Evolutionary conservation across 1,140 invertebrate species (phyloP).

Genomic region (Phocides pigmalion): DNA sequence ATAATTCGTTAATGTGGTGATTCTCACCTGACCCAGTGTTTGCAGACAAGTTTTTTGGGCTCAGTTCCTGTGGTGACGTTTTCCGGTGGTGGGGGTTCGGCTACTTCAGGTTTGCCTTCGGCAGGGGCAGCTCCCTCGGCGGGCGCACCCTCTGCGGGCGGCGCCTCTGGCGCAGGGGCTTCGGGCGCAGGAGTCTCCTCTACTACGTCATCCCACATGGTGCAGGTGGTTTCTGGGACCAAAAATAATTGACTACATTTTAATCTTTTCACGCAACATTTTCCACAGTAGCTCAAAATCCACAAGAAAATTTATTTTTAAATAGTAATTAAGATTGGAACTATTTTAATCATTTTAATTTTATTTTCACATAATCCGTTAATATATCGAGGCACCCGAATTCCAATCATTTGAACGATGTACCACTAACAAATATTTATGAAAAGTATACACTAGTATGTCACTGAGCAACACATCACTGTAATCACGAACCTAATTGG

Average conservation of each 20-base stretch:
- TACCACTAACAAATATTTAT: slow-evolving; percentile 37
- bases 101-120: slow-evolving; percentile 73
- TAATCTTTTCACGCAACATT: no score
- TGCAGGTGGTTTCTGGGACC: slow-evolving; percentile 61
- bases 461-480: slow-evolving; percentile 51
- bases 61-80: slow-evolving; percentile 78
- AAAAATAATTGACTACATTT: slow-evolving; percentile 42
- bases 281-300: no score
- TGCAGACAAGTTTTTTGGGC: slow-evolving; percentile 85
- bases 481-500: slow-evolving; percentile 62
- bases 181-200: slow-evolving; percentile 61
- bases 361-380: slow-evolving; percentile 32
- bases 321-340: no score
- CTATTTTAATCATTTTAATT: no score
- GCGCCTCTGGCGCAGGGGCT: slow-evolving; percentile 45
- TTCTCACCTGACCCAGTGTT: slow-evolving; percentile 89
- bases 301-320: no score
- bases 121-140: slow-evolving; percentile 63
- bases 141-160: slow-evolving; percentile 50
- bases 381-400: slow-evolving; percentile 34
- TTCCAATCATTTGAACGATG: slow-evolving; percentile 5
- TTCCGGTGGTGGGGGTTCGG: slow-evolving; percentile 85
- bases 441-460: slow-evolving; percentile 24
- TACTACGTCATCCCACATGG: slow-evolving; percentile 78
- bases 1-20: not conserved